Conservation (phyloP, 2,797 vertebrate species). For the Anguilla pacifica region DNA sequence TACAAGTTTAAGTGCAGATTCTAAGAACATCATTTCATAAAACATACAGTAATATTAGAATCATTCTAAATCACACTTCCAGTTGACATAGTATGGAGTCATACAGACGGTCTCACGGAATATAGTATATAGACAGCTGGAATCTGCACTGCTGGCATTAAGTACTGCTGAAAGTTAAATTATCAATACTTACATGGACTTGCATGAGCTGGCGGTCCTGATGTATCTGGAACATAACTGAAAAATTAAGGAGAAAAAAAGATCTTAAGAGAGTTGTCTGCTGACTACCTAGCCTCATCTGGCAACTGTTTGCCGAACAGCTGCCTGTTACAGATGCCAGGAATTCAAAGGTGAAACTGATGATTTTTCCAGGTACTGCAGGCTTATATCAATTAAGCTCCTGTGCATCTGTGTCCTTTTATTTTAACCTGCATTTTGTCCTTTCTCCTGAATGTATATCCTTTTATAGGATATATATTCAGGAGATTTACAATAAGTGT, state of each 20-base stretch:
- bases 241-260: neutral
- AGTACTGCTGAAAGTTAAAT: neutral
- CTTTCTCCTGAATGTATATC: no score
- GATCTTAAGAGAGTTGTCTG: neutral
- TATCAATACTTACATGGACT: neutral
- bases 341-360: neutral
- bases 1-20: neutral
- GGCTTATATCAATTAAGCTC: neutral
- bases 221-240: neutral
- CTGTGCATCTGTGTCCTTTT: neutral
- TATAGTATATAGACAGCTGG: neutral
- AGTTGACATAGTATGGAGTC: neutral
- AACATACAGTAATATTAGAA: neutral
- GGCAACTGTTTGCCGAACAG: neutral
- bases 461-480: no score
- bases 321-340: neutral
- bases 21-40: neutral
- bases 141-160: neutral
- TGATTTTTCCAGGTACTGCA: neutral
- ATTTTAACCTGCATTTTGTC: neutral
- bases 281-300: neutral
- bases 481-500: no score
- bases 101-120: neutral
- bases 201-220: neutral
- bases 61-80: neutral